phyloP scores from a whole-genome alignment of 2,113 vertebrate genomes.

The Archocentrus centrarchus region DNA sequence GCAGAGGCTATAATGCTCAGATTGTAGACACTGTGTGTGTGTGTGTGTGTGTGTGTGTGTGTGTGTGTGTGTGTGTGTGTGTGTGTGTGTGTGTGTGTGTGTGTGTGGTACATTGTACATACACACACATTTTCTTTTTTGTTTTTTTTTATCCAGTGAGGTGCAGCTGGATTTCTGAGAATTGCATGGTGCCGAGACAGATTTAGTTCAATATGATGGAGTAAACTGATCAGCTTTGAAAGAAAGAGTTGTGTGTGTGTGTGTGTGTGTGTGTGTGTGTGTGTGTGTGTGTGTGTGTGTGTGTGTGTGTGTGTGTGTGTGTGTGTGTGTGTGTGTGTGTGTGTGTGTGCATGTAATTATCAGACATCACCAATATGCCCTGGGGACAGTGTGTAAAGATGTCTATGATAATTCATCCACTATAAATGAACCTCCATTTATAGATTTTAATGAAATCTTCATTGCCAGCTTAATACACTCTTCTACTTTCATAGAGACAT shows the following conservation, averaged over 20 bases:
- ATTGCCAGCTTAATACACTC: slow-evolving; percentile 80
- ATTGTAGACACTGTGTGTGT: slow-evolving; percentile 84
- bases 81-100: not conserved
- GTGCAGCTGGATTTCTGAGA: slow-evolving; percentile 88
- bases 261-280: not conserved
- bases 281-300: not conserved
- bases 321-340: not conserved
- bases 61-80: not conserved
- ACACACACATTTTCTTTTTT: slow-evolving; percentile 75
- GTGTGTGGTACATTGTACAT: too few species aligned
- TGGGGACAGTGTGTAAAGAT: slow-evolving; percentile 54
- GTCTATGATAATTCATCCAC: slow-evolving; percentile 75
- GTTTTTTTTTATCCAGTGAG: slow-evolving; percentile 59
- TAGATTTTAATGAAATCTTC: slow-evolving; percentile 85
- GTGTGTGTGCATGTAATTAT: slow-evolving; percentile 13
- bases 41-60: not conserved
- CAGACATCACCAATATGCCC: slow-evolving; percentile 35
- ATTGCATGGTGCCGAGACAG: slow-evolving; percentile 86
- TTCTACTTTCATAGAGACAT: slow-evolving; percentile 73
- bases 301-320: not conserved
- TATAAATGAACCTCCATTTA: slow-evolving; percentile 82
- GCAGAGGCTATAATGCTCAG: slow-evolving; percentile 87
- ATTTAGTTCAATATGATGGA: slow-evolving; percentile 89
- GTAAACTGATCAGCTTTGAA: slow-evolving; percentile 90
- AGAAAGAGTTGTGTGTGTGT: slow-evolving; percentile 36